phyloP scores from a whole-genome alignment of 2,797 vertebrate species.

The Crypturellus tataupa region DNA sequence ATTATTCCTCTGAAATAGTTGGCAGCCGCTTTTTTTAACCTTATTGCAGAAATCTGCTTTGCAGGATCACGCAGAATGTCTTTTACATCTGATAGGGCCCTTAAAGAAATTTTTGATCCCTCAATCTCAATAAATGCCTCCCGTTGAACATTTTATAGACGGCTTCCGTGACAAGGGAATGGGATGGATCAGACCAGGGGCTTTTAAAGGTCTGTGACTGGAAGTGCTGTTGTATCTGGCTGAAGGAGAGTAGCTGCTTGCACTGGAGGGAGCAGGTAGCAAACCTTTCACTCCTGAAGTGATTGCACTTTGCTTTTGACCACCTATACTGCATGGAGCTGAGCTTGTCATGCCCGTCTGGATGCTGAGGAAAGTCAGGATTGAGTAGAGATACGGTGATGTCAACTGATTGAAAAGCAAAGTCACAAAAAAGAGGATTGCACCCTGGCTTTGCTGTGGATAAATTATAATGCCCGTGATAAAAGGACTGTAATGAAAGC shows the following conservation, averaged over 20 bases:
- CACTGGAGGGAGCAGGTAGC: background rate
- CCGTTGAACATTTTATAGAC: constrained; percentile 24
- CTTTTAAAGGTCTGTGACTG: background rate
- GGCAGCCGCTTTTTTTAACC: background rate
- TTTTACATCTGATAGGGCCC: constrained; percentile 27
- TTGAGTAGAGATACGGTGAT: background rate
- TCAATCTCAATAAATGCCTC: background rate
- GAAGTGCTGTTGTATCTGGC: background rate
- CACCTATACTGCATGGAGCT: accelerated
- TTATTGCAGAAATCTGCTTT: constrained; percentile 38
- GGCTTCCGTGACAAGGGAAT: background rate
- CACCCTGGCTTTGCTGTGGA: background rate
- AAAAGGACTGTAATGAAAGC: background rate
- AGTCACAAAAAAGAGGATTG: background rate
- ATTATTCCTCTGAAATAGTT: constrained; percentile 17
- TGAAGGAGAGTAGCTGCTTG: background rate
- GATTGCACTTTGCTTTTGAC: background rate
- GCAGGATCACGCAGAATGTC: constrained; percentile 9
- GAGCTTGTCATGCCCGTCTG: background rate
- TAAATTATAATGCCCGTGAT: background rate
- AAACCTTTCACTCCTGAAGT: background rate
- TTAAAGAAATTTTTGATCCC: constrained; percentile 20
- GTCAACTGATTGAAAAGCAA: background rate
- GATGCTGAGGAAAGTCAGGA: background rate
- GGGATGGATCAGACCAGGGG: background rate